Percentiles rank a stretch among this genome's conserved stretches.
phyloP scores from a whole-genome alignment of 2,888 invertebrate species.

The Macrophya annulata region DNA sequence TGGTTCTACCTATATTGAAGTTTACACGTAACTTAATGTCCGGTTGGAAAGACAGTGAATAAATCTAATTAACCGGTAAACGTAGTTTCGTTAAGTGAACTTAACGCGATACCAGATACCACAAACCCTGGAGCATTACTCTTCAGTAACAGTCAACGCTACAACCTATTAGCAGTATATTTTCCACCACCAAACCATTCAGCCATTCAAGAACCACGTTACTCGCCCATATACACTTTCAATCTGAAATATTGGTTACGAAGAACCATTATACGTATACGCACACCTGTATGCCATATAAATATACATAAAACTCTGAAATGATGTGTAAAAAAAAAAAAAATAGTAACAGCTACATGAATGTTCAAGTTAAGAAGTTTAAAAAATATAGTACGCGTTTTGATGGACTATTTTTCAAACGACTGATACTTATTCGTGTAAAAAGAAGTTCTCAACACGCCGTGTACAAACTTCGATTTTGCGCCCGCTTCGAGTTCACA shows the following conservation, averaged over 20 bases:
- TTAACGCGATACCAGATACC: constrained; percentile 70
- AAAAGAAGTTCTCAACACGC: too few relatives aligned
- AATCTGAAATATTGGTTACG: neutral
- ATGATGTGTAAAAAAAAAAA: neutral
- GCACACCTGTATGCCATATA: neutral
- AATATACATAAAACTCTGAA: neutral
- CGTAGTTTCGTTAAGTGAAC: constrained; percentile 72
- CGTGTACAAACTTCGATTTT: too few relatives aligned
- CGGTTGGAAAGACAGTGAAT: constrained; percentile 59
- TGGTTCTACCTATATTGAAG: neutral
- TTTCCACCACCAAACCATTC: constrained; percentile 63
- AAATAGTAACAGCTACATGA: neutral
- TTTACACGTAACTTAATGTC: constrained; percentile 58
- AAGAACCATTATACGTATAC: neutral
- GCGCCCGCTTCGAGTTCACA: too few relatives aligned
- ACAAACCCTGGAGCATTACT: constrained; percentile 71
- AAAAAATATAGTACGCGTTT: neutral
- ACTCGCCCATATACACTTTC: neutral
- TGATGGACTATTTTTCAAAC: neutral
- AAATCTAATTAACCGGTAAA: constrained; percentile 66
- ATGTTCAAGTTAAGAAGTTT: neutral
- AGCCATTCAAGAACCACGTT: neutral
- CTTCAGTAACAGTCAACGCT: constrained; percentile 74
- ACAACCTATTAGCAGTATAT: constrained; percentile 77
- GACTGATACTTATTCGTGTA: neutral